A percentile compares a stretch with the other conserved stretches of the same genome.
These are phyloP conservation scores for Drosophila ohnishii DNA, from an alignment of 1,140 invertebrate genomes.

Conservation along the genomic window DNA sequence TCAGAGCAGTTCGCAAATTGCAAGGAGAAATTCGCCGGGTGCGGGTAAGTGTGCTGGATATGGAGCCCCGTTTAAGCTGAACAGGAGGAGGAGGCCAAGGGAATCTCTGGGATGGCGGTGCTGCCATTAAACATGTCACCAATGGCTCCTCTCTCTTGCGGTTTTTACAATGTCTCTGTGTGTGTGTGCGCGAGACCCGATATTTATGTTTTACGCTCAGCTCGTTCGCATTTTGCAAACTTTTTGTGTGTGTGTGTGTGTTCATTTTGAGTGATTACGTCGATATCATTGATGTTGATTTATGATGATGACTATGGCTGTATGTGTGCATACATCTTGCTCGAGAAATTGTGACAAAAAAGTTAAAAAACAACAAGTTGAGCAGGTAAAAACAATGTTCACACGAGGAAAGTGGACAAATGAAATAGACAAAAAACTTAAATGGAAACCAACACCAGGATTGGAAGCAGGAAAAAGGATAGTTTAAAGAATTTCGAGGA, in stretches of 20 bases:
- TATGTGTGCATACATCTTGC: slow-evolving; percentile 18
- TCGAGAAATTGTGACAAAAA: slow-evolving; percentile 50
- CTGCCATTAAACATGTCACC: slow-evolving; percentile 78
- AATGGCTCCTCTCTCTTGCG: slow-evolving; percentile 58
- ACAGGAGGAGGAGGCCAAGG: background rate
- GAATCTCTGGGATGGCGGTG: slow-evolving; percentile 30
- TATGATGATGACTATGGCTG: slow-evolving; percentile 68
- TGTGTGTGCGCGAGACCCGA: slow-evolving; percentile 37
- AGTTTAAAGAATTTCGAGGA: background rate
- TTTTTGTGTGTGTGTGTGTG: slow-evolving; percentile 22
- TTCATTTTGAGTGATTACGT: slow-evolving; percentile 78
- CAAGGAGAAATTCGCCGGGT: slow-evolving; percentile 58
- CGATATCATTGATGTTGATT: slow-evolving; percentile 81
- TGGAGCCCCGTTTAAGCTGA: slow-evolving; percentile 55
- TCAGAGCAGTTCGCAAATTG: slow-evolving; percentile 66
- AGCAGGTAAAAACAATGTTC: slow-evolving; percentile 40
- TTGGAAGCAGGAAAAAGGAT: background rate
- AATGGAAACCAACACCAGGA: slow-evolving; percentile 1
- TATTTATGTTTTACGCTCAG: slow-evolving; percentile 67
- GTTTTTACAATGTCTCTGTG: slow-evolving; percentile 34
- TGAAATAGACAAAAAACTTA: slow-evolving; percentile 4
- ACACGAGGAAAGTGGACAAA: slow-evolving; percentile 4
- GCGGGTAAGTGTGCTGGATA: slow-evolving; percentile 25
- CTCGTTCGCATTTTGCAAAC: slow-evolving; percentile 30
- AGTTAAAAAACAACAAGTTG: slow-evolving; percentile 31